Evolutionary conservation across 2,113 vertebrate genomes (phyloP).

Genomic region (Crotalus horridus): DNA sequence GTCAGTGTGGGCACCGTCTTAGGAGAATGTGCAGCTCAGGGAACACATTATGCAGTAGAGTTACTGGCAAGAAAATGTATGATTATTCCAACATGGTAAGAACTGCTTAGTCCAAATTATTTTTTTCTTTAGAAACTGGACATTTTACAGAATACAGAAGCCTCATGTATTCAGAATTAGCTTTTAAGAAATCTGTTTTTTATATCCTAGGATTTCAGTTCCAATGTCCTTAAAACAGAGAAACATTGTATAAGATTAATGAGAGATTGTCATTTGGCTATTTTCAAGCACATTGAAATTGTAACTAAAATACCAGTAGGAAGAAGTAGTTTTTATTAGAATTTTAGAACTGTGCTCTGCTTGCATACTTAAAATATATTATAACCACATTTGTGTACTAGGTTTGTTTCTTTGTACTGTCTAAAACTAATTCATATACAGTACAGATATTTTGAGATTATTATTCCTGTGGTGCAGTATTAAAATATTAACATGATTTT

Average conservation of each 20-base stretch:
- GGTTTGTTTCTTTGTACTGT: background rate
- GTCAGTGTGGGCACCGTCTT: slow-evolving; percentile 85
- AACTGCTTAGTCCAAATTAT: slow-evolving; percentile 33
- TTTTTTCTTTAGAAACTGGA: background rate
- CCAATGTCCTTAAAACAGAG: background rate
- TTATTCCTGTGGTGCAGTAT: background rate
- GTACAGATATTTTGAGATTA: background rate
- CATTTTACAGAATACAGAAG: background rate
- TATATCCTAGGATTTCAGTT: background rate
- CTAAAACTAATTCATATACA: background rate
- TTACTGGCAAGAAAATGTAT: slow-evolving; percentile 95
- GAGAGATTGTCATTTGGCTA: background rate
- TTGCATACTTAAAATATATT: background rate
- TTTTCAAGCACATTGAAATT: background rate
- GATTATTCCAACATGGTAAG: slow-evolving; percentile 84
- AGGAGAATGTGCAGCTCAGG: slow-evolving; percentile 78
- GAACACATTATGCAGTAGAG: slow-evolving; percentile 87
- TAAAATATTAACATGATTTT: background rate
- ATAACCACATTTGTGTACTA: background rate
- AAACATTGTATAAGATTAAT: background rate
- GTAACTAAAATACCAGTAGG: background rate
- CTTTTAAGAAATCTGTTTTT: background rate
- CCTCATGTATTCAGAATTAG: background rate
- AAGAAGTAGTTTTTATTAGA: background rate
- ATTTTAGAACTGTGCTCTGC: background rate